Conservation (phyloP, 2,113 vertebrate genomes). For the Hemicordylus capensis region DNA sequence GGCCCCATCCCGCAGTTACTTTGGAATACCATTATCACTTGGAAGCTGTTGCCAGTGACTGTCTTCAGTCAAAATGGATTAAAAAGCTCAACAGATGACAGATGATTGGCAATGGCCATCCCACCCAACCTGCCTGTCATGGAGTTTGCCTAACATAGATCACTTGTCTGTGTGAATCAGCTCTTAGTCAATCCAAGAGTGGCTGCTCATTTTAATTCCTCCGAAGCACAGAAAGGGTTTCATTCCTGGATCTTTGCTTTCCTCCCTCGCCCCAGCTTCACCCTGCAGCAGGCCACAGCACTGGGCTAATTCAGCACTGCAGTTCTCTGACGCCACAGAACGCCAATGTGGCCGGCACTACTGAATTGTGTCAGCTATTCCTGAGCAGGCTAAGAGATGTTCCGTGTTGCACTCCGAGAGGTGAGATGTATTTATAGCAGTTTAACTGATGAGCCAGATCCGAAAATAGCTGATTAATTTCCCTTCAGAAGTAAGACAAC, state of each 20-base stretch:
- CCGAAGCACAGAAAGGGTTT: constrained; percentile 49
- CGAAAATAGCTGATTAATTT: constrained; percentile 57
- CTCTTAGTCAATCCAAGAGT: neutral
- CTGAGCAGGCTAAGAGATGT: constrained; percentile 20
- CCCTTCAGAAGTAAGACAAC: constrained; percentile 51
- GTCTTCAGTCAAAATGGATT: neutral
- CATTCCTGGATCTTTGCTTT: constrained; percentile 46
- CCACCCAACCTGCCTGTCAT: too few species aligned
- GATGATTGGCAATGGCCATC: neutral
- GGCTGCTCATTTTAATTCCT: neutral
- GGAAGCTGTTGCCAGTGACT: too few species aligned
- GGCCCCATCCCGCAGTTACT: neutral
- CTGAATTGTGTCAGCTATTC: neutral
- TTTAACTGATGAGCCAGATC: constrained; percentile 44
- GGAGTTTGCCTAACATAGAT: neutral
- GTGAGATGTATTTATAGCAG: constrained; percentile 39
- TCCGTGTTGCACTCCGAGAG: constrained; percentile 20
- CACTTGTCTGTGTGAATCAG: neutral
- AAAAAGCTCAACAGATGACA: neutral
- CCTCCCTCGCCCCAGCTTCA: too few species aligned
- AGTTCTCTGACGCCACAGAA: neutral
- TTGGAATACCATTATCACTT: neutral
- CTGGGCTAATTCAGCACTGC: constrained; percentile 4
- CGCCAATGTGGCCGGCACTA: neutral
- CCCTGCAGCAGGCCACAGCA: constrained; percentile 27